Conservation (phyloP, 1,140 invertebrate species). For the Drosophila kohkoa region DNA sequence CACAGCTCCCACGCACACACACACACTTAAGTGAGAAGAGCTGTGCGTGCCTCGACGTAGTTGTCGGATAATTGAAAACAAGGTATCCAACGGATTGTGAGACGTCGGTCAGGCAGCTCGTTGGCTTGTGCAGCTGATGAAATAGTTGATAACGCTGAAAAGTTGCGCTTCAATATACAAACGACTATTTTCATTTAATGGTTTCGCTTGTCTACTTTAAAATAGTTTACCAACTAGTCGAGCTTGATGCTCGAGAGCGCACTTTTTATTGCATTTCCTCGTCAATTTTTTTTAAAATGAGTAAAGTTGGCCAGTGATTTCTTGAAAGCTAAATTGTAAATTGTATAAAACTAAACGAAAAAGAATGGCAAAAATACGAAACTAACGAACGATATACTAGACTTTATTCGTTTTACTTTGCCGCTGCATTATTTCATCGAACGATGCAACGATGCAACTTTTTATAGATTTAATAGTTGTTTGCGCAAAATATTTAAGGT, state of each 20-base stretch:
- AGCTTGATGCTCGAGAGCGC: not conserved
- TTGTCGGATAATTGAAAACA: slow-evolving; percentile 66
- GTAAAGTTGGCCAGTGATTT: not conserved
- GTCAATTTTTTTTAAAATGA: not conserved
- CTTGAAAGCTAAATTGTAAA: not conserved
- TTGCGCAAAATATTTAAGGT: not conserved
- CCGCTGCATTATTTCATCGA: not conserved
- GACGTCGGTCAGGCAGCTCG: slow-evolving; percentile 1
- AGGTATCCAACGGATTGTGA: slow-evolving; percentile 33
- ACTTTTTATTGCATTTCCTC: slow-evolving; percentile 5
- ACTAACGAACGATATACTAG: not conserved
- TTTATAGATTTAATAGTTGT: not conserved
- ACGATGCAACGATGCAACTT: not conserved
- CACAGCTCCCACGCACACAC: slow-evolving; percentile 9
- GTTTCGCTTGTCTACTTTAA: not conserved
- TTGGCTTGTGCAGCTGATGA: slow-evolving; percentile 5
- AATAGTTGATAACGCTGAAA: slow-evolving; percentile 6
- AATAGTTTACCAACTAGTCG: slow-evolving; percentile 1
- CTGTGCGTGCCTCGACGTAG: slow-evolving; percentile 31
- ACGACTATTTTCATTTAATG: slow-evolving; percentile 3
- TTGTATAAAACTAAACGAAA: too few relatives aligned
- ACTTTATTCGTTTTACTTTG: not conserved
- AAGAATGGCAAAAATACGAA: too few relatives aligned
- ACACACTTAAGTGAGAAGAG: not conserved
- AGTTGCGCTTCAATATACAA: not conserved